Evolutionary conservation across 2,888 invertebrate genomes (phyloP), one percentile per base, ranked within the genome.

Genomic region (Callyntrura guangdongensis): DNA sequence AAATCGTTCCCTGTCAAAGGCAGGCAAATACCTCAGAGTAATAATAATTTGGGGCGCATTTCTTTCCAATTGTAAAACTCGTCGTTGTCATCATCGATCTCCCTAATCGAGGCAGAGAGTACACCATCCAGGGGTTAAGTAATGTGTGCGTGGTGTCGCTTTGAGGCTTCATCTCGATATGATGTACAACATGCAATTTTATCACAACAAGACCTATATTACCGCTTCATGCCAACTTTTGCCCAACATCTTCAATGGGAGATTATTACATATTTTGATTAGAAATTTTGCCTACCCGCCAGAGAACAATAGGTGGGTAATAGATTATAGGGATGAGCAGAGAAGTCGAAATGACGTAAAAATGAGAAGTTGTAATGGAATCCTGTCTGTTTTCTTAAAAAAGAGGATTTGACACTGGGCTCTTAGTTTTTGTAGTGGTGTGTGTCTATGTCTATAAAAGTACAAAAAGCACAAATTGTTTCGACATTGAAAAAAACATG

Each of bases 81-180:
- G 83, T 84, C 85, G 79, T 89, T 85, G 79, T 85, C 89, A 89
- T 77, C 85, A 84, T 77, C 74, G 36, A 36, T 36, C 36, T 36
- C 36, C 36, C 6, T 36, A 36, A 36, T 36, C 36, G 36, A 36
- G 36, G 36, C 36, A 36, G 36, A 36, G 36, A 4, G 36, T 36
- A 4, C 36, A 36, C 36, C 2, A 4, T 2, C 3, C 2, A 36
- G 36, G 36, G 36, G 36, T 2, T 36, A 36, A 53, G 53, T 27
- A 22, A 36, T 36, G 67, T 47, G 83, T 64, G 20, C 3, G 2
- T 36, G 49, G 11, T 85, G 89, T 89, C 85, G 84, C 89, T 89
- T 67, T 83, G 45, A 89, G 89, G 47, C 61, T 61, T 69, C 17
- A 45, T 20, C 22, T 17, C 22, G 74, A 69, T 69, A 20, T 45